Conservation (phyloP, 2,797 vertebrate genomes). For the Rhinichthys osculus region DNA sequence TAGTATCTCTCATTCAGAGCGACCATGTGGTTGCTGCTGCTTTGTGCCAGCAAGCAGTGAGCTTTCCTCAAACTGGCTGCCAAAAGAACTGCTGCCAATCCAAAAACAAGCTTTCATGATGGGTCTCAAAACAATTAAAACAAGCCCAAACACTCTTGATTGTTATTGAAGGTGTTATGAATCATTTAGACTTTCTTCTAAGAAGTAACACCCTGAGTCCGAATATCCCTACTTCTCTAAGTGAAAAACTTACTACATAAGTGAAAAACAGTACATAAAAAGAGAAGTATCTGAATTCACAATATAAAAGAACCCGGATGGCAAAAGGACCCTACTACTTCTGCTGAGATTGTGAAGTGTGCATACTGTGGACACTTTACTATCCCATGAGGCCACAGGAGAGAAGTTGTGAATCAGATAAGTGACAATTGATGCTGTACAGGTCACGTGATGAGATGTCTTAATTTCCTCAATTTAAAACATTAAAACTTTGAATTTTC, state of each 20-base stretch:
- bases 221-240: not conserved
- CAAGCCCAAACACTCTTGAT: not conserved
- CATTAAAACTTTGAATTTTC: not conserved
- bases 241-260: not conserved
- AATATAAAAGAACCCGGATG: not conserved
- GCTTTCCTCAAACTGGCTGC: slow-evolving; percentile 48
- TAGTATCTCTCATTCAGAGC: slow-evolving; percentile 53
- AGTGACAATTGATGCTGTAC: not conserved
- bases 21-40: slow-evolving; percentile 51
- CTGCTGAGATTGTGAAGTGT: not conserved
- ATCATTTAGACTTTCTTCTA: not conserved
- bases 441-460: not conserved
- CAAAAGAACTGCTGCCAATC: slow-evolving; percentile 49
- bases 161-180: not conserved
- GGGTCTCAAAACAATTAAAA: slow-evolving; percentile 22
- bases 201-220: not conserved
- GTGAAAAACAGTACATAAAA: not conserved
- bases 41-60: slow-evolving; percentile 48
- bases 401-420: not conserved
- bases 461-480: not conserved
- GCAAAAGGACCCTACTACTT: not conserved
- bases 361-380: not conserved
- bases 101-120: slow-evolving; percentile 30
- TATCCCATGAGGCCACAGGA: not conserved
- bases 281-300: not conserved